These are phyloP conservation scores for Drosophila incognita DNA, from an alignment of 2,888 invertebrate genomes.

Conservation along the genomic window DNA sequence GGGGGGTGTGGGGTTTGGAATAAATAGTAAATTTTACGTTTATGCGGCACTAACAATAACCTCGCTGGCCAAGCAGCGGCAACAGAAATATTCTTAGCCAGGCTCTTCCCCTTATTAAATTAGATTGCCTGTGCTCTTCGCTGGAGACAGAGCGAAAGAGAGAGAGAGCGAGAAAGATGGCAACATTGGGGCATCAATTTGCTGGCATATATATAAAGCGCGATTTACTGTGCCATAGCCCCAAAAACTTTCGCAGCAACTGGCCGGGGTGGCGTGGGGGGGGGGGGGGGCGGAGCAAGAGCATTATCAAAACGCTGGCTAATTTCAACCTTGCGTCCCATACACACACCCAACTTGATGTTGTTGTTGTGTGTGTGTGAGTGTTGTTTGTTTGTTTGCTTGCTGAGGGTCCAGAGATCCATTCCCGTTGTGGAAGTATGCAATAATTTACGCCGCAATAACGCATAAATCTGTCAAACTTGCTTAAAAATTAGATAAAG, in stretches of 20 bases:
- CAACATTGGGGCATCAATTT: constrained; percentile 61
- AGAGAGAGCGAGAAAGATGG: background rate
- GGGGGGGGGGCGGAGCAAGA: background rate
- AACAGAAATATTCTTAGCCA: constrained; percentile 1
- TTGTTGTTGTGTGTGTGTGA: background rate
- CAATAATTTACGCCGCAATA: constrained; percentile 76
- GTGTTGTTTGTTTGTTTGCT: constrained; percentile 4
- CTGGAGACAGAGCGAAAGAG: constrained; percentile 3
- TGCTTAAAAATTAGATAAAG: constrained; percentile 77
- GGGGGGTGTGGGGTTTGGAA: background rate
- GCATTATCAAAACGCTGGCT: constrained; percentile 48
- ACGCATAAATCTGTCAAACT: constrained; percentile 78
- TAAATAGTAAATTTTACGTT: constrained; percentile 55
- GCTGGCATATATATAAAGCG: constrained; percentile 64
- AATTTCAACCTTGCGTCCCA: constrained; percentile 50
- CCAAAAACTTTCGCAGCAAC: constrained; percentile 1
- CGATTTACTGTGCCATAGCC: constrained; percentile 49
- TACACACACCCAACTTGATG: background rate
- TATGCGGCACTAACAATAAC: constrained; percentile 66
- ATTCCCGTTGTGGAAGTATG: constrained; percentile 48
- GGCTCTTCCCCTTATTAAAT: constrained; percentile 61
- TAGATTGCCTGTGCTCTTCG: constrained; percentile 39
- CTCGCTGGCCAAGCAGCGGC: constrained; percentile 37
- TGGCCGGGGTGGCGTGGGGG: background rate
- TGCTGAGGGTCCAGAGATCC: constrained; percentile 18